Conservation (phyloP, 2,888 invertebrate genomes). For the Athetis lepigone region DNA sequence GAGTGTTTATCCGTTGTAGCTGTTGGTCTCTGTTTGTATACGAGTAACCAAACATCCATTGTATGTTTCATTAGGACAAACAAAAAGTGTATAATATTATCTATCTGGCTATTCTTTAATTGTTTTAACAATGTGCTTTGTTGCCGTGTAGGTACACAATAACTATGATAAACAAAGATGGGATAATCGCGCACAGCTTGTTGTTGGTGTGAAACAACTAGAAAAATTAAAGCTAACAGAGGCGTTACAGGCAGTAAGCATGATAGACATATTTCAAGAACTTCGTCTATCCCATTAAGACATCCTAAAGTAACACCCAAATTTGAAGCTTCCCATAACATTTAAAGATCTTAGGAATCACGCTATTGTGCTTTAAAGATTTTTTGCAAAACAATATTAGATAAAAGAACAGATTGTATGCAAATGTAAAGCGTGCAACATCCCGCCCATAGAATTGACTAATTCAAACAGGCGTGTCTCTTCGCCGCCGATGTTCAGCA, state of each 20-base stretch:
- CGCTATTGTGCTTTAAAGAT: slow-evolving; percentile 29
- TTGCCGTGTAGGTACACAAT: slow-evolving; percentile 53
- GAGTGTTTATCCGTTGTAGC: slow-evolving; percentile 49
- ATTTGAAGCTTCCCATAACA: slow-evolving; percentile 7
- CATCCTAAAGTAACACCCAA: background rate
- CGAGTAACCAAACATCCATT: slow-evolving; percentile 69
- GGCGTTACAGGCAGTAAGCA: background rate
- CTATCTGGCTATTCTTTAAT: slow-evolving; percentile 75
- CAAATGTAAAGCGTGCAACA: slow-evolving; percentile 64
- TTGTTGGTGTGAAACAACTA: slow-evolving; percentile 10
- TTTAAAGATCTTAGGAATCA: slow-evolving; percentile 23
- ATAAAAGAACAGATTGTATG: slow-evolving; percentile 63
- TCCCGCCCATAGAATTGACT: slow-evolving; percentile 68
- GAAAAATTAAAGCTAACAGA: background rate
- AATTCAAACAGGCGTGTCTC: slow-evolving; percentile 62
- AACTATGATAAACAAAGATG: slow-evolving; percentile 51
- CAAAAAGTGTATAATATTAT: slow-evolving; percentile 80
- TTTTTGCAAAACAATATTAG: slow-evolving; percentile 43
- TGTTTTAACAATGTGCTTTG: slow-evolving; percentile 80
- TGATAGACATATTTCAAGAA: background rate
- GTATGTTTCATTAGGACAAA: slow-evolving; percentile 65
- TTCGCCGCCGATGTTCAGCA: slow-evolving; percentile 28
- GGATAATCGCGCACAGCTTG: slow-evolving; percentile 33
- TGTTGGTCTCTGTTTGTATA: slow-evolving; percentile 48
- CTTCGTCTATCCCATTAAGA: background rate